Evolutionary conservation across 2,113 vertebrate genomes (phyloP), one percentile per base, ranked within the genome.

Genomic region (Pithys albifrons): DNA sequence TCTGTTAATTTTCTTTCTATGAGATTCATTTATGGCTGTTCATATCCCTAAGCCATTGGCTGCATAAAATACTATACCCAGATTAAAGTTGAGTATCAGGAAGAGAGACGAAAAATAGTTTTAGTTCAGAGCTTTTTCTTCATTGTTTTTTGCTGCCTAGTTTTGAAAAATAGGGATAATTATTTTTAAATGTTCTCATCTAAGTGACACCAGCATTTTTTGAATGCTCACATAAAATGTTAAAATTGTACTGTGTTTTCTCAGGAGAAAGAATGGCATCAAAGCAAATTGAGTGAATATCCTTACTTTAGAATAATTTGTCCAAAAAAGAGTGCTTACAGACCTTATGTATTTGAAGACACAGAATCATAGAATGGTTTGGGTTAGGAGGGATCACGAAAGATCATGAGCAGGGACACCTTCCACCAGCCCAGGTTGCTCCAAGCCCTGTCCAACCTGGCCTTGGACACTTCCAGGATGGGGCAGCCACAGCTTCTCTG

Each of bases 61-160:
- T 95, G 88, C 41, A 77, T 94, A 62, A 94, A 97, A 88, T 43
- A 83, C n/a, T 94, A 73, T 85, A 79, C 83, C 37, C 76, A 95
- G 94, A 97, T 98, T 97, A 95, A 97, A 97, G 79, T 45, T 96
- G 92, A 95, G 95, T 95, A 87, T 73, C 61, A 57, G 89, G 87
- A 91, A 94, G 95, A 89, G 81, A 79, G 91, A 94, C 73, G 39
- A 77, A 90, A 88, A 77, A 52, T 25, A 89, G 24, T 90, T 73
- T 83, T 67, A 84, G 22, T 89, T 80, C 73, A 84, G 82, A 80
- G 28, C 5, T 77, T 91, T 85, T 89, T 79, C 61, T 66, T 83
- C 59, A 23, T 85, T 91, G 51, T 7, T 66, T 82, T 92, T 91
- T 12, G 3, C 43, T 88, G 51, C 27, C 74, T 76, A 15, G 17